Evolutionary conservation across 2,113 vertebrate species (phyloP), one percentile per base, ranked within the genome.

Genomic region (Stegostoma tigrinum): DNA sequence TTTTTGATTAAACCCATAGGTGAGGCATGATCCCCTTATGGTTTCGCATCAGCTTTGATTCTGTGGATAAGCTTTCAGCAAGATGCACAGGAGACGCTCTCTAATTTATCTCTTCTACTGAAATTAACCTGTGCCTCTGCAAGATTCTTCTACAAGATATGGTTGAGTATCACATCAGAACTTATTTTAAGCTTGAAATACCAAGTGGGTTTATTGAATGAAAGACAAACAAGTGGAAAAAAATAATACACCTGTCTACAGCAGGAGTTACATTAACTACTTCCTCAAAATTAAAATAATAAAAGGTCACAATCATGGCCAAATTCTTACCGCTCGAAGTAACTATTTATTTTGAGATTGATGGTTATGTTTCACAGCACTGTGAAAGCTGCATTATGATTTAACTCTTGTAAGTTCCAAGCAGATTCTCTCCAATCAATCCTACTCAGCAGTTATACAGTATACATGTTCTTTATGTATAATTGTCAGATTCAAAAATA

Each of bases 101-200:
- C 85, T 52, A 87, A 87, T 23, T 34, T 55, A 61, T 90, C 52
- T n/a, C 61, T 45, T 14, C 87, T 30, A n/a, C 30, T n/a, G 87
- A 91, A 91, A 91, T 91, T 91, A 91, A 64, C 55, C 87, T 91
- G 30, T 61, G 30, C 87, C 52, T 64, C 52, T 14, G 64, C 87
- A n/a, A 55, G 55, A 64, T 91, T 61, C 34, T 64, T 64, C 30
- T n/a, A n/a, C 1, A 17, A 90, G 87, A n/a, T 12, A 1, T 89
- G 86, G 27, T 52, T 24, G 48, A 91, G 55, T n/a, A n/a, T 91
- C 55, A 91, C 30, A 61, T 91, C 87, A 64, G 55, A 91, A 30
- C 87, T 61, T 14, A n/a, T 34, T 64, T 90, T 55, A 34, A 55
- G 24, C 61, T 91, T 91, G 30, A 91, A 91, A 64, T n/a, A 91